Conservation (phyloP, 2,888 invertebrate genomes). For the Hipparchia semele region DNA sequence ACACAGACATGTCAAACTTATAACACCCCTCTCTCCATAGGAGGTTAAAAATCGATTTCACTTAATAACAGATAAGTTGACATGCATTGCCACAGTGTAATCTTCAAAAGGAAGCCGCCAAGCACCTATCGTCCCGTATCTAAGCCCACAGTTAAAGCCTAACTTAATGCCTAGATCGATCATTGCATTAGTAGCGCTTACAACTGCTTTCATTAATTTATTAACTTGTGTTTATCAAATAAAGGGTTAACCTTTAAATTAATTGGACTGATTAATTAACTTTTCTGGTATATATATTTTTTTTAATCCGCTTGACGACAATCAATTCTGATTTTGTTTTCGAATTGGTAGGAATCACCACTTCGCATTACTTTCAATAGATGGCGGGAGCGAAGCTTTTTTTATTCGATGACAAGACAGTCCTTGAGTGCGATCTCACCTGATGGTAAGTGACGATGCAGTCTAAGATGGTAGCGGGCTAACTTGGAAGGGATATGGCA, state of each 20-base stretch:
- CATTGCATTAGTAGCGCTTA: constrained; percentile 25
- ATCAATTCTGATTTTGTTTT: too few species aligned
- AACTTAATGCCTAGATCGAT: constrained; percentile 34
- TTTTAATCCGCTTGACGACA: too few species aligned
- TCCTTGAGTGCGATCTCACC: too few species aligned
- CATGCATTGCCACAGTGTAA: neutral
- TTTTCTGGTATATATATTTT: neutral
- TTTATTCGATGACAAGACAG: too few species aligned
- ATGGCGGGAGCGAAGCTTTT: too few species aligned
- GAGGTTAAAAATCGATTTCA: constrained; percentile 1
- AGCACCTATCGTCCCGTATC: constrained; percentile 8
- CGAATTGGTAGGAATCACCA: too few species aligned
- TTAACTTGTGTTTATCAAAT: constrained; percentile 4
- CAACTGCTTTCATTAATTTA: neutral
- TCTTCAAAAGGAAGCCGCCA: constrained; percentile 9
- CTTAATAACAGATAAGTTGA: constrained; percentile 5
- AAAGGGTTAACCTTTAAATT: constrained; percentile 10
- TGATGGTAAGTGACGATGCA: too few species aligned
- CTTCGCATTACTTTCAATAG: too few species aligned
- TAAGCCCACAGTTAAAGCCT: constrained; percentile 9
- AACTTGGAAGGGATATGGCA: too few species aligned
- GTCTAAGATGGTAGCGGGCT: too few species aligned
- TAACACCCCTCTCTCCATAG: too few species aligned
- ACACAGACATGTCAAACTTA: too few species aligned
- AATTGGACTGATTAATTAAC: constrained; percentile 12